These are phyloP conservation scores for Thymelicus sylvestris DNA, from an alignment of 2,888 invertebrate genomes.

Conservation along the genomic window DNA sequence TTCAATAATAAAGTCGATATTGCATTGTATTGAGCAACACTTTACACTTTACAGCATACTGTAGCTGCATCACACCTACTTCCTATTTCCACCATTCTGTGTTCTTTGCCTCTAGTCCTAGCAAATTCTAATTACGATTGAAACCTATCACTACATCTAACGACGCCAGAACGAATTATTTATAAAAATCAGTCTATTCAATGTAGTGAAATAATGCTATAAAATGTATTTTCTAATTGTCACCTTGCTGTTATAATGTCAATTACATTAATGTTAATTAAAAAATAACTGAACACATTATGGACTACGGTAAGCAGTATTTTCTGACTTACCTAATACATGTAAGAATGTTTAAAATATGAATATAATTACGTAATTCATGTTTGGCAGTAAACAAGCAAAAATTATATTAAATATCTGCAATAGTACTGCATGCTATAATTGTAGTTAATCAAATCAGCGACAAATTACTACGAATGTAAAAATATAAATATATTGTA, in stretches of 20 bases:
- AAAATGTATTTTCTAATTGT: slow-evolving; percentile 9
- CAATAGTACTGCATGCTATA: background rate
- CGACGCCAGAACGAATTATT: slow-evolving; percentile 20
- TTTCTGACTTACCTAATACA: background rate
- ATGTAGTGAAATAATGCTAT: slow-evolving; percentile 18
- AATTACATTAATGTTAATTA: slow-evolving; percentile 6
- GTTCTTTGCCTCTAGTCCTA: background rate
- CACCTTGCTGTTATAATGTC: slow-evolving; percentile 1
- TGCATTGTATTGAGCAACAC: too few species aligned
- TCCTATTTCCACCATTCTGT: too few species aligned
- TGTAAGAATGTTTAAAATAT: slow-evolving; percentile 3
- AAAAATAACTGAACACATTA: slow-evolving; percentile 22
- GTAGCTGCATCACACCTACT: too few species aligned
- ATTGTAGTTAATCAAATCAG: background rate
- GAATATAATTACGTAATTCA: slow-evolving; percentile 1
- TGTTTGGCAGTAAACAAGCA: background rate
- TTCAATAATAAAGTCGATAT: too few species aligned
- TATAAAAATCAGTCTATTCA: slow-evolving; percentile 32
- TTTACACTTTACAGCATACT: too few species aligned
- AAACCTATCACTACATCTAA: slow-evolving; percentile 10
- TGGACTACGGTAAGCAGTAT: background rate
- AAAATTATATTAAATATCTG: background rate
- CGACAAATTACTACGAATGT: background rate
- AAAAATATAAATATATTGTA: background rate
- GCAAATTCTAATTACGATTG: slow-evolving; percentile 6